Evolutionary conservation across 2,888 invertebrate genomes (phyloP).

Genomic region (Acleris holmiana): DNA sequence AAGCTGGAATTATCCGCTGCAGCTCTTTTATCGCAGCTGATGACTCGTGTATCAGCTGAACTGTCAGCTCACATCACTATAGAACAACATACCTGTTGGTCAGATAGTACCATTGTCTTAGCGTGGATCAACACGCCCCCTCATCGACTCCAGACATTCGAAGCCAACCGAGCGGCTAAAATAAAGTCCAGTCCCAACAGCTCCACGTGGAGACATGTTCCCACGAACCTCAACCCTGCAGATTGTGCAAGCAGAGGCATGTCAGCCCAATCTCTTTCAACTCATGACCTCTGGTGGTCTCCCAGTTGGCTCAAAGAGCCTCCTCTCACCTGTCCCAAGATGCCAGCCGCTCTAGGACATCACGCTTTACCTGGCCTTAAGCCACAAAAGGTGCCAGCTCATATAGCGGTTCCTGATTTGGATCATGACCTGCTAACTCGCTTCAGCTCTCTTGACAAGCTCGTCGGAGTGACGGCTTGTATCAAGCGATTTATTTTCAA

Average conservation of each 20-base stretch:
- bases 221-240: constrained; percentile 3
- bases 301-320: constrained; percentile 3
- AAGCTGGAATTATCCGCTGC: constrained; percentile 11
- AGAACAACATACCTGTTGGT: constrained; percentile 4
- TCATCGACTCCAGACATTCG: constrained; percentile 10
- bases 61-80: constrained; percentile 11
- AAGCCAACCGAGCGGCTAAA: constrained; percentile 5
- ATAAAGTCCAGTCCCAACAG: background rate
- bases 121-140: background rate
- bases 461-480: constrained; percentile 15
- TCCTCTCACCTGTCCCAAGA: background rate
- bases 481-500: constrained; percentile 17
- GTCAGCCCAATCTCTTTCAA: constrained; percentile 1
- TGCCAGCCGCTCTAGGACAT: background rate
- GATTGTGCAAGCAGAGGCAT: constrained; percentile 9
- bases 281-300: background rate
- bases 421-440: background rate
- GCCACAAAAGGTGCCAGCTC: background rate
- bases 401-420: background rate
- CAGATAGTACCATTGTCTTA: constrained; percentile 3
- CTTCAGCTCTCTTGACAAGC: constrained; percentile 9
- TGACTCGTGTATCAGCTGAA: constrained; percentile 1
- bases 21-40: constrained; percentile 13
- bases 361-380: background rate
- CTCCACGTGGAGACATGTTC: constrained; percentile 3